phyloP scores from a whole-genome alignment of 2,888 invertebrate genomes.

The Sinopyrophorus schimmeli region DNA sequence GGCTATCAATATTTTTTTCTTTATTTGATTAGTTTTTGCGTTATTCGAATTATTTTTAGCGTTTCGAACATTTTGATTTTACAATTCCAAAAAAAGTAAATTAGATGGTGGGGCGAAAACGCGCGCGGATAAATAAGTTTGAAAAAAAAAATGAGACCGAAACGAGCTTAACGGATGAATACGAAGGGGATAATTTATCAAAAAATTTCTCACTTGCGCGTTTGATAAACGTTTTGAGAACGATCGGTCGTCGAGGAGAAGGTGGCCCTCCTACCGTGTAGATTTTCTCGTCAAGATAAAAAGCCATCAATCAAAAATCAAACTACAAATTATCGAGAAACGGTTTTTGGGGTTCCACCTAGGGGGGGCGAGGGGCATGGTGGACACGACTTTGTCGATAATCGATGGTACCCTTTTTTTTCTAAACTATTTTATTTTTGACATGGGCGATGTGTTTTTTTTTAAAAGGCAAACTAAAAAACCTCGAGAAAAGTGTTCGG shows the following conservation, averaged over 20 bases:
- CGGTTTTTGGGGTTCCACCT: slow-evolving; percentile 13
- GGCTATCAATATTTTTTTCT: slow-evolving; percentile 50
- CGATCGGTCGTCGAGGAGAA: slow-evolving; percentile 8
- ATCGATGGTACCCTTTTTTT: too few species aligned
- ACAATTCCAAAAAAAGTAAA: too few species aligned
- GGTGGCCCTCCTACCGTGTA: slow-evolving; percentile 28
- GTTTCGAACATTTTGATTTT: too few species aligned
- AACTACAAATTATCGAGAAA: slow-evolving; percentile 29
- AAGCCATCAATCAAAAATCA: slow-evolving; percentile 30
- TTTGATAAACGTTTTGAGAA: slow-evolving; percentile 13
- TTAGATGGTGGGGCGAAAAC: too few species aligned
- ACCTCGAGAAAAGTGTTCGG: too few species aligned
- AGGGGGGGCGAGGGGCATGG: too few species aligned
- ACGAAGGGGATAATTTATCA: slow-evolving; percentile 26
- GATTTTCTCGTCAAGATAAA: slow-evolving; percentile 31
- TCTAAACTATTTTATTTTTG: too few species aligned
- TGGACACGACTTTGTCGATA: slow-evolving; percentile 18
- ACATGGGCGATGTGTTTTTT: too few species aligned
- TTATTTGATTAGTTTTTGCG: slow-evolving; percentile 46
- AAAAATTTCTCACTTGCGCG: slow-evolving; percentile 18
- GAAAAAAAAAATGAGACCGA: too few species aligned
- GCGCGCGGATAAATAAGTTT: too few species aligned
- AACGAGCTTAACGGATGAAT: too few species aligned
- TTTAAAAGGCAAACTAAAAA: too few species aligned
- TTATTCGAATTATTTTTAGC: slow-evolving; percentile 35